Evolutionary conservation across 2,797 vertebrate species (phyloP).

Genomic region (Gephyroberyx darwinii): DNA sequence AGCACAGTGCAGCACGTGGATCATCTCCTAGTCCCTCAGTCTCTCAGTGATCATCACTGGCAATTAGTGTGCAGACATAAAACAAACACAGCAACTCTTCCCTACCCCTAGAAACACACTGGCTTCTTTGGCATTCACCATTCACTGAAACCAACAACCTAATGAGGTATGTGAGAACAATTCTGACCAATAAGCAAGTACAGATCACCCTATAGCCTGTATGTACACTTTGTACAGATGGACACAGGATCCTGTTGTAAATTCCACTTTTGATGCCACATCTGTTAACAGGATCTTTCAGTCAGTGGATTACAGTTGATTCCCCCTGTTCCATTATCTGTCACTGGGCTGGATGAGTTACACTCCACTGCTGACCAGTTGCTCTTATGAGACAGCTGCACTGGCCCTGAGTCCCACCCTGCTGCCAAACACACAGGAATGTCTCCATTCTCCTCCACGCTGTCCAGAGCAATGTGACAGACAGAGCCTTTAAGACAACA

Average conservation of each 20-base stretch:
- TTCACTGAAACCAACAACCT: slow-evolving; percentile 7
- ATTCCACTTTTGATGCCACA: neutral
- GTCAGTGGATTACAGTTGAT: slow-evolving; percentile 7
- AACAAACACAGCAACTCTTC: slow-evolving; percentile 18
- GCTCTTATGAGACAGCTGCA: slow-evolving; percentile 67
- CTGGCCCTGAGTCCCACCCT: slow-evolving; percentile 34
- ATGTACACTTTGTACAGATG: neutral
- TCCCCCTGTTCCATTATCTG: slow-evolving; percentile 20
- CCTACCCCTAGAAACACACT: neutral
- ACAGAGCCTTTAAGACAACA: no score
- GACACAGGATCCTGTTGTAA: neutral
- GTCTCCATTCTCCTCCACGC: slow-evolving; percentile 8
- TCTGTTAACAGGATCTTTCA: neutral
- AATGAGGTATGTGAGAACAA: slow-evolving; percentile 7
- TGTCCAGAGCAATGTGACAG: neutral
- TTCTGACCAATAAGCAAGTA: slow-evolving; percentile 4
- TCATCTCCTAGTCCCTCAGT: slow-evolving; percentile 6
- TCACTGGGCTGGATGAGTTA: slow-evolving; percentile 24
- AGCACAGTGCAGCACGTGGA: slow-evolving; percentile 49
- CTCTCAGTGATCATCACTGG: slow-evolving; percentile 1
- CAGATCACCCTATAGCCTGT: neutral
- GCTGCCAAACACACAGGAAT: slow-evolving; percentile 54
- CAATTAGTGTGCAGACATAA: slow-evolving; percentile 35
- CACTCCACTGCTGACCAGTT: slow-evolving; percentile 58
- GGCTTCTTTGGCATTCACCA: neutral